A percentile compares a stretch with the other conserved stretches of the same genome.
phyloP scores from a whole-genome alignment of 2,113 vertebrate genomes.

The Erinaceus europaeus region DNA sequence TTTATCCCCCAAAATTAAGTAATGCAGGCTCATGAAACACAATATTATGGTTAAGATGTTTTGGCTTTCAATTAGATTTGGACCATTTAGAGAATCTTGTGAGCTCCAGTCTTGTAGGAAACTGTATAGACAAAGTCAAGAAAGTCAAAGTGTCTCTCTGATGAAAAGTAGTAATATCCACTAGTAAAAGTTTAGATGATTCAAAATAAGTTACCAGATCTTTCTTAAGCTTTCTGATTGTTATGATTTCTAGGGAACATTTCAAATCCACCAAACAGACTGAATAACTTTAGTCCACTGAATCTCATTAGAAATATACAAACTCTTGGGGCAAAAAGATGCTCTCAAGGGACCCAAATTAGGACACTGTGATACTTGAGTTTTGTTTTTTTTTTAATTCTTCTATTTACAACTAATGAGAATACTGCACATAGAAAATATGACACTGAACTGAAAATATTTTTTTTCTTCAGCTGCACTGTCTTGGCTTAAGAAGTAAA shows the following conservation, averaged over 20 bases:
- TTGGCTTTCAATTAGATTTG: conserved; percentile 59
- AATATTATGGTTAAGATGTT: conserved; percentile 68
- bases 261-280: conserved; percentile 45
- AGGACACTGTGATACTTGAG: neutral
- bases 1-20: conserved; percentile 67
- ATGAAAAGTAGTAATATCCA: conserved; percentile 45
- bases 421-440: conserved; percentile 24
- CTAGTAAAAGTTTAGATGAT: conserved; percentile 44
- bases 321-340: conserved; percentile 27
- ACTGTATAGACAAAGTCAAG: conserved; percentile 47
- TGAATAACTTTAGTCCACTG: conserved; percentile 38
- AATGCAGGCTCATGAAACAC: conserved; percentile 49
- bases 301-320: conserved; percentile 45
- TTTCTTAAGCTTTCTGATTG: conserved; percentile 52
- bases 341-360: conserved; percentile 40
- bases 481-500: conserved; percentile 2
- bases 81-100: conserved; percentile 32
- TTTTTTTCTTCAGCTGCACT: conserved; percentile 11
- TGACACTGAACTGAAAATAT: conserved; percentile 2
- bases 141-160: conserved; percentile 50
- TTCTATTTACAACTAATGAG: conserved; percentile 15
- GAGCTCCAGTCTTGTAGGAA: conserved; percentile 47
- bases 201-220: conserved; percentile 43
- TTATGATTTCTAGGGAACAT: conserved; percentile 50
- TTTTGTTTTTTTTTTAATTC: conserved; percentile 20